Evolutionary conservation across 2,113 vertebrate species (phyloP).

Genomic region (Mixornis gularis): DNA sequence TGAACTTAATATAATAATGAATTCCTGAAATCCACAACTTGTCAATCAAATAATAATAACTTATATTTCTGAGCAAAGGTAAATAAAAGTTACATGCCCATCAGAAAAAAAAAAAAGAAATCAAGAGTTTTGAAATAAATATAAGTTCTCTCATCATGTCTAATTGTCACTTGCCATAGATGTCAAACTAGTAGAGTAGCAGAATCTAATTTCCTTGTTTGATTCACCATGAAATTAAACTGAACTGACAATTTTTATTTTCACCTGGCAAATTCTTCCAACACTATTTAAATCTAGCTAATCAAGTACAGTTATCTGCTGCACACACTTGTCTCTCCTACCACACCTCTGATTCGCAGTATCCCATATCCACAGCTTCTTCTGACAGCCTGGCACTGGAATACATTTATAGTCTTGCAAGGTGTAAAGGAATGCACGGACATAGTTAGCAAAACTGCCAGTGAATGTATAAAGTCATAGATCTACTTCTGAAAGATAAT

Average conservation of each 20-base stretch:
- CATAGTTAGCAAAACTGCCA: conserved; percentile 46
- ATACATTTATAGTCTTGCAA: conserved; percentile 74
- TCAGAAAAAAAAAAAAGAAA: conserved; percentile 28
- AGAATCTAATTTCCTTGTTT: conserved; percentile 84
- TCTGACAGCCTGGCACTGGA: conserved; percentile 48
- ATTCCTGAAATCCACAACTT: neutral
- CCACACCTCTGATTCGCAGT: conserved; percentile 71
- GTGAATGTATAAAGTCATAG: conserved; percentile 43
- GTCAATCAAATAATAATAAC: conserved; percentile 6
- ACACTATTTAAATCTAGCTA: conserved; percentile 79
- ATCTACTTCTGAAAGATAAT: conserved; percentile 40
- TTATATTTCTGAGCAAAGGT: conserved; percentile 34
- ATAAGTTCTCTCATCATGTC: conserved; percentile 68
- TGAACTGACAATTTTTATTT: conserved; percentile 82
- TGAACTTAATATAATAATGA: neutral
- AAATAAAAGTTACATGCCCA: conserved; percentile 65
- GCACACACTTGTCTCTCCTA: conserved; percentile 56
- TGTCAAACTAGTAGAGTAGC: conserved; percentile 76
- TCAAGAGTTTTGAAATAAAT: conserved; percentile 66
- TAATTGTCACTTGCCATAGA: conserved; percentile 76
- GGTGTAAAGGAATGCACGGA: conserved; percentile 68
- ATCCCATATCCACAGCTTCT: conserved; percentile 53
- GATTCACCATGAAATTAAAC: conserved; percentile 84
- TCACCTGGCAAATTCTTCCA: conserved; percentile 75
- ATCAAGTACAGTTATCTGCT: conserved; percentile 78